These are phyloP conservation scores for Ambastaia sidthimunki DNA, from an alignment of 2,797 vertebrate species.

Conservation along the genomic window DNA sequence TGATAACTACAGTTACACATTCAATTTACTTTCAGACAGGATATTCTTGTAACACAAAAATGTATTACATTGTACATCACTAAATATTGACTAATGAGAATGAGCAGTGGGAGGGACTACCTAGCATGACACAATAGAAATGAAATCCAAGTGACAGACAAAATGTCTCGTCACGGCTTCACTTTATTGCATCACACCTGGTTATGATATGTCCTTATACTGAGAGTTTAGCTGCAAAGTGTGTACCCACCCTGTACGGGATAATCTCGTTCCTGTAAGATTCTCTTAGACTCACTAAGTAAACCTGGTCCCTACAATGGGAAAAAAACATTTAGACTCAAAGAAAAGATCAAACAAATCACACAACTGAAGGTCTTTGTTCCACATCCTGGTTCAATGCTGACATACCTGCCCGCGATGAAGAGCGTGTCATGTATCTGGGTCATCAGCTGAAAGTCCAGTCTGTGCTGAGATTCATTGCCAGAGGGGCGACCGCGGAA, in stretches of 20 bases:
- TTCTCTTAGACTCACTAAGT: constrained; percentile 96
- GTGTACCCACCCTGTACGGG: constrained; percentile 89
- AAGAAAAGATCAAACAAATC: not conserved
- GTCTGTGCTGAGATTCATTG: constrained; percentile 97
- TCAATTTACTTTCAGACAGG: too few relatives aligned
- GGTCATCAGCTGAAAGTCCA: constrained; percentile 99
- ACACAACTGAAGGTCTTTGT: not conserved
- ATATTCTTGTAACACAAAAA: too few relatives aligned
- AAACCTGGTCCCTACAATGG: constrained; percentile 93
- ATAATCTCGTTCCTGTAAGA: constrained; percentile 94
- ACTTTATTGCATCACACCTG: not conserved
- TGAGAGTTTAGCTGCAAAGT: constrained; percentile 9
- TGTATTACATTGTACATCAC: not conserved
- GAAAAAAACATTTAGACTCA: constrained; percentile 18
- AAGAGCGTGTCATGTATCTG: constrained; percentile 99
- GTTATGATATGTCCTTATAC: not conserved
- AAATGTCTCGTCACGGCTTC: not conserved
- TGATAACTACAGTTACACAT: too few relatives aligned
- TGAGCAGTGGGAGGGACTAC: not conserved
- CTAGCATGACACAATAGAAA: not conserved
- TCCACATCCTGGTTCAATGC: not conserved
- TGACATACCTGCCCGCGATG: constrained; percentile 95
- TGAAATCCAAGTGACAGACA: not conserved
- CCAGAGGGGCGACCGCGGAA: constrained; percentile 98
- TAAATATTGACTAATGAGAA: not conserved